These are phyloP conservation scores for Mormyrus proboscirostris DNA, from an alignment of 2,797 vertebrate species.

Conservation along the genomic window DNA sequence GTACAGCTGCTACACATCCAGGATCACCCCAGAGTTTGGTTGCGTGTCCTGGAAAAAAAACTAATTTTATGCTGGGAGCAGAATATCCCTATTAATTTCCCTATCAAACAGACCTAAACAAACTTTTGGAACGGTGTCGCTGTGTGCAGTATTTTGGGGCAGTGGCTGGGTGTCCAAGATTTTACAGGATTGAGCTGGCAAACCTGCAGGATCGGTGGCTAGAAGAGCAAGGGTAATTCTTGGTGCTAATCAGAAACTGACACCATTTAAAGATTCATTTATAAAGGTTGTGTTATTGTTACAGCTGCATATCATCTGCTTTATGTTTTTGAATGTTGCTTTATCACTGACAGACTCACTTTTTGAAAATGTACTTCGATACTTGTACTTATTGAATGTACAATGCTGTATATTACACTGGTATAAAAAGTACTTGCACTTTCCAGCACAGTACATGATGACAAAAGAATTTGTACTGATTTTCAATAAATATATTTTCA, in stretches of 20 bases:
- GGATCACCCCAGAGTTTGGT: neutral
- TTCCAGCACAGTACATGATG: neutral
- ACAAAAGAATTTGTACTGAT: neutral
- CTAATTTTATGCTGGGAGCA: neutral
- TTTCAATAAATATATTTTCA: neutral
- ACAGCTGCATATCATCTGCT: neutral
- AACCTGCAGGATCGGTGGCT: neutral
- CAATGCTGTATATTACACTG: neutral
- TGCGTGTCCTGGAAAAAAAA: neutral
- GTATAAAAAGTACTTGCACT: neutral
- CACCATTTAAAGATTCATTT: neutral
- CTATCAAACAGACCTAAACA: neutral
- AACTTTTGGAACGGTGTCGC: neutral
- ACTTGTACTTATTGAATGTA: neutral
- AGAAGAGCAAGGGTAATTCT: neutral
- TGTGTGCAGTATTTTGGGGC: neutral
- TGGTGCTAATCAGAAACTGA: neutral
- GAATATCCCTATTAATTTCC: neutral
- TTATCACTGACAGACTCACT: neutral
- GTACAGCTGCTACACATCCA: neutral
- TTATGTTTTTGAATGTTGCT: neutral
- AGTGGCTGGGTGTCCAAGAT: neutral
- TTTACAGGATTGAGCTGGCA: neutral
- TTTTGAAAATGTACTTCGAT: neutral
- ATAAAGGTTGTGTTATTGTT: neutral